phyloP scores from a whole-genome alignment of 2,888 invertebrate genomes.

The Koerneria pararmatus region DNA sequence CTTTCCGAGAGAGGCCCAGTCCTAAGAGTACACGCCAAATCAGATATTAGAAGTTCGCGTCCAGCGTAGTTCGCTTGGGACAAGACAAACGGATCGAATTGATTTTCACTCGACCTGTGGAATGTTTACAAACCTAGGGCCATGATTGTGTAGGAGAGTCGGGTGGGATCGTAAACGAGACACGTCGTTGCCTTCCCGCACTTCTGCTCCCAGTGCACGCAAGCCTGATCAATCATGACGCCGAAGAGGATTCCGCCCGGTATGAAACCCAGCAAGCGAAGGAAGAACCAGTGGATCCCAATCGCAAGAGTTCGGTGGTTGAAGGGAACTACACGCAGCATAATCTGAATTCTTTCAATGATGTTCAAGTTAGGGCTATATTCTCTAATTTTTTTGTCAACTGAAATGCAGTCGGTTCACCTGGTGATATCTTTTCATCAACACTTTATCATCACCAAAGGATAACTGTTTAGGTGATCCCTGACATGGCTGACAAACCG shows the following conservation, averaged over 20 bases:
- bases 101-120: no score
- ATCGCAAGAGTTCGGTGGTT: conserved; percentile 57
- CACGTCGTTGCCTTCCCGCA: conserved; percentile 31
- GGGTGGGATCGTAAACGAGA: conserved; percentile 52
- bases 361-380: conserved; percentile 20
- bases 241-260: conserved; percentile 58
- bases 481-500: no score
- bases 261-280: conserved; percentile 55
- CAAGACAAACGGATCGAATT: no score
- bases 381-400: no score
- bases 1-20: no score
- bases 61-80: no score
- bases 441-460: no score
- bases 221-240: conserved; percentile 56
- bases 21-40: no score
- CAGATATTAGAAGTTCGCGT: no score
- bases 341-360: conserved; percentile 39
- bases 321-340: conserved; percentile 58
- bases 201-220: conserved; percentile 29
- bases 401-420: no score
- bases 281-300: conserved; percentile 58
- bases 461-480: no score
- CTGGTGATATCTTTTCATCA: no score
- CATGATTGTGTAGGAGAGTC: conserved; percentile 54
- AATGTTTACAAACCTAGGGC: conserved; percentile 43